These are phyloP conservation scores for Platysteira castanea DNA, from an alignment of 2,113 vertebrate species.

Conservation along the genomic window DNA sequence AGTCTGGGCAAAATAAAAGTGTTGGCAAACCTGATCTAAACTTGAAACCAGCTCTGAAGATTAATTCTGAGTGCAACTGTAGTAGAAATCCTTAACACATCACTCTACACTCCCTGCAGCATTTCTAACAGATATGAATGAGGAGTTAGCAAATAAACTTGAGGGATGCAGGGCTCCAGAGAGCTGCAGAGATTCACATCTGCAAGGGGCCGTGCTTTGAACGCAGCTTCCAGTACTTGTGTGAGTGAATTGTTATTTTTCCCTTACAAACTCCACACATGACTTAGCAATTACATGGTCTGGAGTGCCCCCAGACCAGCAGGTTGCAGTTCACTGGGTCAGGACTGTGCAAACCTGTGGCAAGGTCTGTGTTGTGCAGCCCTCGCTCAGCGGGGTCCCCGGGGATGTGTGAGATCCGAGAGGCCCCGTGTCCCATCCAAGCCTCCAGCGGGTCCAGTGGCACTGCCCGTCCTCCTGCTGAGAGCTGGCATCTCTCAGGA, in stretches of 20 bases:
- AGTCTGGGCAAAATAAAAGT: not conserved
- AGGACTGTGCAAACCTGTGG: not conserved
- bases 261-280: not conserved
- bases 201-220: not conserved
- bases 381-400: rapidly evolving
- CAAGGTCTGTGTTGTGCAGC: not conserved
- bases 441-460: too few species aligned
- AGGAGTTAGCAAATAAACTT: not conserved
- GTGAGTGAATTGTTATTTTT: not conserved
- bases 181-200: not conserved
- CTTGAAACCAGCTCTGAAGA: not conserved
- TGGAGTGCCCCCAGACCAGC: not conserved
- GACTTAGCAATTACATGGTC: not conserved
- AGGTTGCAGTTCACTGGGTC: not conserved
- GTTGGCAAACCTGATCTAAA: not conserved
- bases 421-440: not conserved
- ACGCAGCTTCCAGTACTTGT: not conserved
- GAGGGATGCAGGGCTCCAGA: not conserved
- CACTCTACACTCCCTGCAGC: not conserved
- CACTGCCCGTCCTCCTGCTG: not conserved
- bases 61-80: not conserved
- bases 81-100: not conserved
- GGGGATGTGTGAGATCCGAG: not conserved
- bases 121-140: not conserved
- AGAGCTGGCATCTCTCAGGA: not conserved